Evolutionary conservation across 2,888 invertebrate genomes (phyloP).

Genomic region (Troides oblongomaculatus): DNA sequence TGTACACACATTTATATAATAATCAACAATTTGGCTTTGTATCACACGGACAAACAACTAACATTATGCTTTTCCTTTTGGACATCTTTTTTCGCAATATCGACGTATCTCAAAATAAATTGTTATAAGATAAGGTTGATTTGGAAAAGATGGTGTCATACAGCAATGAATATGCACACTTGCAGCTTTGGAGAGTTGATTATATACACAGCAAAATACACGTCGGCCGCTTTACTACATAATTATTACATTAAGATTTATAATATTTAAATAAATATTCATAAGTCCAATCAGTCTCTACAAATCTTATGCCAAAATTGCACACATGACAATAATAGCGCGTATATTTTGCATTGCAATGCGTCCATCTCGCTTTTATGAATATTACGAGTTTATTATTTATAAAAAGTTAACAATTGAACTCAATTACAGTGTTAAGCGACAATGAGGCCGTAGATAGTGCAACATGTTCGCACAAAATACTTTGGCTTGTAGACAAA

Average conservation of each 20-base stretch:
- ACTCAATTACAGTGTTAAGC: background rate
- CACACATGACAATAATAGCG: too few species aligned
- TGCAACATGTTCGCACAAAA: too few species aligned
- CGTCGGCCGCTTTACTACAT: background rate
- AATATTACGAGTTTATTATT: too few species aligned
- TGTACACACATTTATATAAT: constrained; percentile 12
- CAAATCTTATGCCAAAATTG: constrained; percentile 1
- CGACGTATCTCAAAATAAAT: background rate
- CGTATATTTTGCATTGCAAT: too few species aligned
- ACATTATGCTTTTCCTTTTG: background rate
- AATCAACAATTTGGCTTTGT: constrained; percentile 26
- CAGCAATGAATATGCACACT: background rate
- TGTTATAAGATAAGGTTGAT: background rate
- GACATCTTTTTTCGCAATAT: background rate
- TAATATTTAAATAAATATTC: constrained; percentile 17
- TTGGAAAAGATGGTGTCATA: background rate
- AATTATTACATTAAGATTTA: constrained; percentile 13
- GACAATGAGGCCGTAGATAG: too few species aligned
- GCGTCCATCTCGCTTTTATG: too few species aligned
- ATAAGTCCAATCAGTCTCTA: constrained; percentile 29
- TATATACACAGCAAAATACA: constrained; percentile 6
- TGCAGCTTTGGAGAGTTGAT: background rate
- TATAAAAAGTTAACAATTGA: too few species aligned
- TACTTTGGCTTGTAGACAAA: too few species aligned
- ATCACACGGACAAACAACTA: constrained; percentile 13